These are phyloP conservation scores for Myotis lucifugus DNA, from an alignment of 2,113 vertebrate species.

Conservation along the genomic window DNA sequence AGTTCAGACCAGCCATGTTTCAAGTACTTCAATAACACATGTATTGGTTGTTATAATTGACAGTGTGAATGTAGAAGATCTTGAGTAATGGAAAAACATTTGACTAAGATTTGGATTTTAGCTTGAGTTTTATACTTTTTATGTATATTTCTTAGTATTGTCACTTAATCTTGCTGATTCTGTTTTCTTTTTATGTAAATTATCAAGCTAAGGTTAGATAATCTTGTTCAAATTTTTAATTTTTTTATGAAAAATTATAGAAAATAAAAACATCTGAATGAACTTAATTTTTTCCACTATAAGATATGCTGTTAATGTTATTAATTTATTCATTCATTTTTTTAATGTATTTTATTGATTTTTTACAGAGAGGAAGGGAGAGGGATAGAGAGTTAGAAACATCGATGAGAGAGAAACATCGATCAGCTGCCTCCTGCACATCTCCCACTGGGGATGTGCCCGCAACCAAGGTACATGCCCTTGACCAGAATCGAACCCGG, in stretches of 20 bases:
- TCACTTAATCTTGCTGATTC: not conserved
- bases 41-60: not conserved
- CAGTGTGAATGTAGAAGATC: not conserved
- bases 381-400: too few relatives aligned
- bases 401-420: too few relatives aligned
- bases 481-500: too few relatives aligned
- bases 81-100: not conserved
- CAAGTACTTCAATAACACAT: not conserved
- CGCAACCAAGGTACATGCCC: too few relatives aligned
- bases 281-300: conserved; percentile 2
- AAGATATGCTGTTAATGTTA: conserved; percentile 13
- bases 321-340: conserved; percentile 42
- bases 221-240: not conserved
- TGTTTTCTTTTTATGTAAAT: conserved; percentile 43
- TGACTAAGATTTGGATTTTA: conserved; percentile 5
- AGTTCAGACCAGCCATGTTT: not conserved
- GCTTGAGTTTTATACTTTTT: not conserved
- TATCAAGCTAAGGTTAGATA: conserved; percentile 25
- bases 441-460: too few relatives aligned
- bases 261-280: conserved; percentile 42
- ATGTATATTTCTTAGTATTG: not conserved
- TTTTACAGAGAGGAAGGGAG: too few relatives aligned
- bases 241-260: not conserved
- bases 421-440: too few relatives aligned
- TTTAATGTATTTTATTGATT: too few relatives aligned